These are phyloP conservation scores for Ectobius pallidus DNA, from an alignment of 2,888 invertebrate species.

Conservation along the genomic window DNA sequence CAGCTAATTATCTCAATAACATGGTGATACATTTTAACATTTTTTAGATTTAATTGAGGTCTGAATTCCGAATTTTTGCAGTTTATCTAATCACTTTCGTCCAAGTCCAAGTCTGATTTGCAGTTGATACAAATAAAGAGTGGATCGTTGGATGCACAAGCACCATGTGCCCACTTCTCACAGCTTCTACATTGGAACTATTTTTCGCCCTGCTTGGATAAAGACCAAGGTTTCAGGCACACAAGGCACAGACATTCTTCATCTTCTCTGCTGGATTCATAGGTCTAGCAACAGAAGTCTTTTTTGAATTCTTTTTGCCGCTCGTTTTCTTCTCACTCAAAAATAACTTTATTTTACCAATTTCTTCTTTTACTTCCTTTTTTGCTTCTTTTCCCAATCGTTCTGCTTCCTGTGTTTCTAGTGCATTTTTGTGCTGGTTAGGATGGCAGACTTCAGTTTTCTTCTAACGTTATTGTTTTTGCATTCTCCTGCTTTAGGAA, in stretches of 20 bases:
- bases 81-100: background rate
- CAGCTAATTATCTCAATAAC: background rate
- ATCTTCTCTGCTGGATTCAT: background rate
- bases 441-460: background rate
- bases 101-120: background rate
- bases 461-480: background rate
- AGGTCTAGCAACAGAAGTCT: background rate
- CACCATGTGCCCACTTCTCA: background rate
- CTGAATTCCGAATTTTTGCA: background rate
- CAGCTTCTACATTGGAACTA: background rate
- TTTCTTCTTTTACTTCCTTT: background rate
- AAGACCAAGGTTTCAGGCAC: conserved; percentile 9
- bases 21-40: background rate
- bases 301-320: background rate
- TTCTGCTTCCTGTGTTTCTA: conserved; percentile 15
- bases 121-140: background rate
- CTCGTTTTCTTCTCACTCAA: background rate
- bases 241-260: conserved; percentile 30
- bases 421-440: conserved; percentile 25
- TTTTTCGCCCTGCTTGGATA: background rate
- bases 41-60: background rate
- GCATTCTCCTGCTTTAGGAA: background rate
- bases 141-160: background rate
- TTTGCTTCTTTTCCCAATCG: background rate
- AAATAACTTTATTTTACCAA: background rate